Evolutionary conservation across 2,888 invertebrate genomes (phyloP).

Genomic region (Euplagia quadripunctaria): DNA sequence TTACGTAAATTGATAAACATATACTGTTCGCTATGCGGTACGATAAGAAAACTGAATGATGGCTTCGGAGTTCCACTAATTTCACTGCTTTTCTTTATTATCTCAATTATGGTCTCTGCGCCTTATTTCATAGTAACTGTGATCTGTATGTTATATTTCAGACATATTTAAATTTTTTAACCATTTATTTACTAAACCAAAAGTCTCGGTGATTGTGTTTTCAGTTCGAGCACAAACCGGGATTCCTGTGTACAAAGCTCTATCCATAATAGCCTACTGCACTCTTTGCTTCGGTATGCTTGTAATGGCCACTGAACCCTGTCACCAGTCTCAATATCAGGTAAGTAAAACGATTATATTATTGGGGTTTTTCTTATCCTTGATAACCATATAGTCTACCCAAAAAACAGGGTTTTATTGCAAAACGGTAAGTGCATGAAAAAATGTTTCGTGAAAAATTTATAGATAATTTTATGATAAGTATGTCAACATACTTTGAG

Average conservation of each 20-base stretch:
- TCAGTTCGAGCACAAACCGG: background rate
- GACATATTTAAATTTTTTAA: too few relatives aligned
- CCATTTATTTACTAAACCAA: too few relatives aligned
- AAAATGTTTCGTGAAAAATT: too few relatives aligned
- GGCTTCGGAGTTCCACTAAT: background rate
- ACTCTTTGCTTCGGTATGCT: slow-evolving; percentile 1
- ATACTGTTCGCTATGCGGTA: slow-evolving; percentile 7
- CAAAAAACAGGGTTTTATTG: too few relatives aligned
- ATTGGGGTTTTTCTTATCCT: too few relatives aligned
- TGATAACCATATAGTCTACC: too few relatives aligned
- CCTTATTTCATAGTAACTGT: background rate
- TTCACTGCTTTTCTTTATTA: background rate
- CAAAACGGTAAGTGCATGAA: too few relatives aligned
- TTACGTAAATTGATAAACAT: slow-evolving; percentile 2
- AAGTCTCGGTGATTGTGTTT: too few relatives aligned
- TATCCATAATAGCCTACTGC: background rate
- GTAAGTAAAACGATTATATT: background rate
- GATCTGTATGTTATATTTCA: background rate
- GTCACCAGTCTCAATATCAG: slow-evolving; percentile 8
- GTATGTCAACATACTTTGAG: too few relatives aligned
- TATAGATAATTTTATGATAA: too few relatives aligned
- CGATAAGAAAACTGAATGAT: background rate
- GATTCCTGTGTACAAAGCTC: background rate
- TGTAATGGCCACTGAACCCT: background rate
- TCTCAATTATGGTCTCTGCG: background rate